A percentile compares a stretch with the other conserved stretches of the same genome.
Conservation (phyloP, 1,140 invertebrate genomes). For the Asobara japonica region DNA sequence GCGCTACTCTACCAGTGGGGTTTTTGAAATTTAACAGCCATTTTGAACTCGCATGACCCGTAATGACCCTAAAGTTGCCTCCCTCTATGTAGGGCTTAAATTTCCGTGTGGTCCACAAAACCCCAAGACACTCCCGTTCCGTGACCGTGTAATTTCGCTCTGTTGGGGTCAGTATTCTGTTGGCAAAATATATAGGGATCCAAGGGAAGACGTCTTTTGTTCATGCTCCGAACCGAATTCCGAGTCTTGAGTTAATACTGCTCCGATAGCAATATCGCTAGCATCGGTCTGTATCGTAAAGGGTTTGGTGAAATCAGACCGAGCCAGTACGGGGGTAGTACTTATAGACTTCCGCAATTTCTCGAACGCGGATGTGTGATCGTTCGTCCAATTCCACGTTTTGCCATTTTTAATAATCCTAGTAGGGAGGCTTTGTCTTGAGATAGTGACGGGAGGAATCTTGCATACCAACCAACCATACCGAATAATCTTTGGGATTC, state of each 20-base stretch:
- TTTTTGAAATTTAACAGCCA: no score
- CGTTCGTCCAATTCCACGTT: neutral
- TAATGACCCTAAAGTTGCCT: no score
- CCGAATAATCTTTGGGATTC: conserved; percentile 18
- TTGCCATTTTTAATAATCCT: neutral
- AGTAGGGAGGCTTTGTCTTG: neutral
- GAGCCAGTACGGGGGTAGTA: neutral
- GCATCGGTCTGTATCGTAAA: neutral
- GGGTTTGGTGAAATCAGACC: neutral
- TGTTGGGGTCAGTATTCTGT: no score
- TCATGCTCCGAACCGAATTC: neutral
- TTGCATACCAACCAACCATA: no score
- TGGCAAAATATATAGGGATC: neutral
- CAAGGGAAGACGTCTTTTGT: neutral
- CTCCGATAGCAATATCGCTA: neutral
- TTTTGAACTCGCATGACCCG: no score
- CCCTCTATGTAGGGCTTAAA: no score
- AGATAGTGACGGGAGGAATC: neutral
- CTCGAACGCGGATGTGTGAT: neutral
- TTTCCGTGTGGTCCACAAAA: no score
- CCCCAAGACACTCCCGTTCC: no score
- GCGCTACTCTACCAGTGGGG: no score
- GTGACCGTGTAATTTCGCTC: no score
- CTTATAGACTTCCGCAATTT: neutral
- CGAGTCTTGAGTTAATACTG: neutral